Base-by-base conservation (phyloP, 2,888 invertebrate genomes). In the Metacarcinus magister region DNA sequence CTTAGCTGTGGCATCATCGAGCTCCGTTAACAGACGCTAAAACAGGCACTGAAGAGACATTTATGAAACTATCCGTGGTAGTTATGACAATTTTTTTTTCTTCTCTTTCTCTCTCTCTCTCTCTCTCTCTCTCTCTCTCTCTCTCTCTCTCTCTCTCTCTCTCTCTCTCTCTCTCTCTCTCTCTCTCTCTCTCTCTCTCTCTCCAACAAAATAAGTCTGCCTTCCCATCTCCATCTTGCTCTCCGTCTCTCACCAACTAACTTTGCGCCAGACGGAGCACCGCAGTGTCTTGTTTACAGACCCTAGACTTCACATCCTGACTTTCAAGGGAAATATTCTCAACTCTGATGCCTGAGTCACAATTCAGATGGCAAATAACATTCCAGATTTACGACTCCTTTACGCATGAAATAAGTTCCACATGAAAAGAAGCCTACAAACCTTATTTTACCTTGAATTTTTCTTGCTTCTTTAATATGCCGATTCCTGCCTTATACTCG, bases 81-180 rank as follows among this genome's bases (percentile, higher is more conserved):
- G 19, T 60, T 2, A 60, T 60, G 60, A 54, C 8, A 54, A 7
- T 54, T 0, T 54, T n/a, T n/a, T n/a, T n/a, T n/a, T n/a, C n/a
- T n/a, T n/a, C n/a, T n/a, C n/a, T n/a, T n/a, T n/a, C n/a, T n/a
- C n/a, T n/a, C n/a, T n/a, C n/a, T n/a, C n/a, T n/a, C n/a, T n/a
- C n/a, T n/a, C n/a, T n/a, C n/a, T n/a, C n/a, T n/a, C n/a, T n/a
- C n/a, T n/a, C n/a, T n/a, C n/a, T n/a, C n/a, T n/a, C n/a, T 48
- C 48, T 54, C 8, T 4, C 54, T 54, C 54, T 54, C 54, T 54
- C 54, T 54, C 54, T 60, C 60, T 60, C 60, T 60, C 60, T 60
- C 60, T 60, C 60, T 60, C 60, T 60, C 60, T 60, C 60, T 60
- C 60, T 60, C 60, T 60, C 60, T 60, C 60, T 60, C 60, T 60